Conservation (phyloP, 2,113 vertebrate species). For the Chaetura pelagica region DNA sequence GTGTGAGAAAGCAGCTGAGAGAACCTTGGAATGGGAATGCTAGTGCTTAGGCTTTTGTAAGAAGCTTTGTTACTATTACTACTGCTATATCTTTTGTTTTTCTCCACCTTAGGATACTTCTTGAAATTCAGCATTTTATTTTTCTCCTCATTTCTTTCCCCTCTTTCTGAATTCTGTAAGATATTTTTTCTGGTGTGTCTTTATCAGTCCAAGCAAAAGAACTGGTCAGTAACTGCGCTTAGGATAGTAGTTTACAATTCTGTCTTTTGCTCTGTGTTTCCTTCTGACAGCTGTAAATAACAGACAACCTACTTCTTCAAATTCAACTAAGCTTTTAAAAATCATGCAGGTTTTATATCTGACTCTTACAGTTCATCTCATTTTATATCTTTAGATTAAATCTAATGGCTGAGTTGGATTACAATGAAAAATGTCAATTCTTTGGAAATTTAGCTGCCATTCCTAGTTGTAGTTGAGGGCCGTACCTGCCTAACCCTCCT, state of each 20-base stretch:
- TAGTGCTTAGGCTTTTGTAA: not conserved
- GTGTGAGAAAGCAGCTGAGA: not conserved
- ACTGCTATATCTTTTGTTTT: not conserved
- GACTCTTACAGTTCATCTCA: not conserved
- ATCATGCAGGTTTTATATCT: not conserved
- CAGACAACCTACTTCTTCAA: not conserved
- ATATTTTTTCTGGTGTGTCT: not conserved
- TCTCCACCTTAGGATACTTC: not conserved
- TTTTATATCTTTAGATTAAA: not conserved
- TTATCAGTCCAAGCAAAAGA: not conserved
- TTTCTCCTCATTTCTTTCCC: not conserved
- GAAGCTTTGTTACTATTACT: not conserved
- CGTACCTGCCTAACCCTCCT: not conserved
- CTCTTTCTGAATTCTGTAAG: not conserved
- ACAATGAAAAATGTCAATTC: not conserved
- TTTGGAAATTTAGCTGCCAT: not conserved
- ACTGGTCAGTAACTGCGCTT: not conserved
- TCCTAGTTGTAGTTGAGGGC: not conserved
- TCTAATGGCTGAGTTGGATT: not conserved
- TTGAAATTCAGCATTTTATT: not conserved
- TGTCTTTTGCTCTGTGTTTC: not conserved
- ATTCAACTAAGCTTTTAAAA: not conserved
- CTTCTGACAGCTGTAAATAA: not conserved
- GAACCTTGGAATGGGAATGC: rapidly evolving
- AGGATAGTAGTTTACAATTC: not conserved